A percentile compares a stretch with the other conserved stretches of the same genome.
Evolutionary conservation across 2,113 vertebrate species (phyloP).

Genomic region (Trinectes maculatus): DNA sequence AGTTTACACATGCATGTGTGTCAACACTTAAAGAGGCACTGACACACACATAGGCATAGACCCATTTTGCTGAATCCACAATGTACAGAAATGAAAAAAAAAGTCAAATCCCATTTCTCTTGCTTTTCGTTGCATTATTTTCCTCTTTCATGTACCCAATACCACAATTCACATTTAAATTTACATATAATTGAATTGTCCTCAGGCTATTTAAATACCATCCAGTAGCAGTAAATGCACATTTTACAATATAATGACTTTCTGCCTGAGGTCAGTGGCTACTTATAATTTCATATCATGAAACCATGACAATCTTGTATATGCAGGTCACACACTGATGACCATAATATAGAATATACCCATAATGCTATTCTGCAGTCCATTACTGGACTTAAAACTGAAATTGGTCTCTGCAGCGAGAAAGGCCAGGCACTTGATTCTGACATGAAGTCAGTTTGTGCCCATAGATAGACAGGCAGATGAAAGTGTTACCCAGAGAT

Average conservation of each 20-base stretch:
- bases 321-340: slow-evolving; percentile 52
- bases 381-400: slow-evolving; percentile 58
- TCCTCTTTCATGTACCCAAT: neutral
- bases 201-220: slow-evolving; percentile 22
- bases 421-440: slow-evolving; percentile 41
- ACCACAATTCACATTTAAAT: slow-evolving; percentile 36
- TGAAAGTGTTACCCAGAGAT: slow-evolving; percentile 36
- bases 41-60: neutral
- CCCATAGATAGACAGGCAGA: slow-evolving; percentile 30
- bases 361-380: slow-evolving; percentile 47
- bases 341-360: slow-evolving; percentile 35
- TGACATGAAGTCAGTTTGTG: slow-evolving; percentile 35
- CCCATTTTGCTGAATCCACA: slow-evolving; percentile 62
- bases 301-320: slow-evolving; percentile 29
- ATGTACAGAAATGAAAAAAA: slow-evolving; percentile 6
- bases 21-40: slow-evolving; percentile 31
- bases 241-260: slow-evolving; percentile 42
- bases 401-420: slow-evolving; percentile 40
- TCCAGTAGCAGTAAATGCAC: neutral
- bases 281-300: slow-evolving; percentile 48
- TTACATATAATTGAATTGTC: slow-evolving; percentile 28
- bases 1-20: neutral
- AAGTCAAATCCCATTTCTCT: neutral
- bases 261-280: slow-evolving; percentile 37
- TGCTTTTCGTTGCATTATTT: slow-evolving; percentile 2